Percentiles rank a stretch among this genome's conserved stretches.
These are phyloP conservation scores for Hyla sarda DNA, from an alignment of 2,113 vertebrate species.

Conservation along the genomic window DNA sequence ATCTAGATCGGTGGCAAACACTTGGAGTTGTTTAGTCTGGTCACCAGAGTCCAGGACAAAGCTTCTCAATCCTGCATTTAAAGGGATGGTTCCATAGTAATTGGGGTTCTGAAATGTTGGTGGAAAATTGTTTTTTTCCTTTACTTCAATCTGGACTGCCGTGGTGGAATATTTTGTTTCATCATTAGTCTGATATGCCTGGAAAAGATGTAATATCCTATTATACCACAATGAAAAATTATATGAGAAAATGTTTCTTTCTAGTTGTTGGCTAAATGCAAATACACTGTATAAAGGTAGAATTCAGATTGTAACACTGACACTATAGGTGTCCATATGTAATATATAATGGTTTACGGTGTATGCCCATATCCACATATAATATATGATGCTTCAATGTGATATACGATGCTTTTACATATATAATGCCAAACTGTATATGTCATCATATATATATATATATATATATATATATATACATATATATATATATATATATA, in stretches of 20 bases:
- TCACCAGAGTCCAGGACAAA: constrained; percentile 76
- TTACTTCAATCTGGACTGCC: constrained; percentile 78
- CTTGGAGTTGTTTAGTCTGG: constrained; percentile 70
- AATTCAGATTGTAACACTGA: too few relatives aligned
- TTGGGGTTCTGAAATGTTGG: constrained; percentile 74
- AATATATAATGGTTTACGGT: not conserved
- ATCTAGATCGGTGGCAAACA: constrained; percentile 66
- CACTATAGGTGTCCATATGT: too few relatives aligned
- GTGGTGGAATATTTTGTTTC: constrained; percentile 76
- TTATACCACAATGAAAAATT: not conserved
- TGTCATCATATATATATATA: too few relatives aligned
- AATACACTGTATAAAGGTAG: too few relatives aligned
- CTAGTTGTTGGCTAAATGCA: not conserved
- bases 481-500: too few relatives aligned
- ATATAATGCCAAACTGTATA: too few relatives aligned
- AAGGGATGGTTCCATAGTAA: constrained; percentile 73
- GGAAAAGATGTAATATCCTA: not conserved
- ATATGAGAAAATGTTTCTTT: not conserved
- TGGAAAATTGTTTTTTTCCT: constrained; percentile 75
- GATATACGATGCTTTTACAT: too few relatives aligned
- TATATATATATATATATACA: too few relatives aligned
- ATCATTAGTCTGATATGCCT: constrained; percentile 83
- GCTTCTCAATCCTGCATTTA: constrained; percentile 71
- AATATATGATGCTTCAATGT: too few relatives aligned
- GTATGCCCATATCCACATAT: not conserved